Evolutionary conservation across 2,888 invertebrate genomes (phyloP).

Genomic region (Epistrophella euchroma): DNA sequence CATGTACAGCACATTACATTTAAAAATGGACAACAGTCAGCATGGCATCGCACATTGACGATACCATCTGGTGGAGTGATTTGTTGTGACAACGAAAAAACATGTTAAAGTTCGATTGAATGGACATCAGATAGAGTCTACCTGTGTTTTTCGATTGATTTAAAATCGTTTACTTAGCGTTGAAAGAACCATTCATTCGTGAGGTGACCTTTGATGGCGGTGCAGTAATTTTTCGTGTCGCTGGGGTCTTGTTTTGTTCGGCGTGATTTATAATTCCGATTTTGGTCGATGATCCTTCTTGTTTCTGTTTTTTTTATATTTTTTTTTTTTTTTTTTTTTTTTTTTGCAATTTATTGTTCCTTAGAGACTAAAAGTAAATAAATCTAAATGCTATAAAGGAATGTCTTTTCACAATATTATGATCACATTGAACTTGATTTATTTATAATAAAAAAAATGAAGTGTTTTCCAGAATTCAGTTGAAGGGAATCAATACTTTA

Average conservation of each 20-base stretch:
- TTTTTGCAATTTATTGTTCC: conserved; percentile 52
- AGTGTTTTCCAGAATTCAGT: background rate
- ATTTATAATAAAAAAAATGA: conserved; percentile 2
- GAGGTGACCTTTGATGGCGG: conserved; percentile 65
- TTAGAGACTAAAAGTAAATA: conserved; percentile 57
- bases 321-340: background rate
- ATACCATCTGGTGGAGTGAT: conserved; percentile 64
- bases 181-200: conserved; percentile 43
- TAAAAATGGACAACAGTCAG: conserved; percentile 45
- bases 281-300: conserved; percentile 54
- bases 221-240: conserved; percentile 51
- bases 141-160: conserved; percentile 64
- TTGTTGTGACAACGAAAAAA: conserved; percentile 68
- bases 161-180: conserved; percentile 67
- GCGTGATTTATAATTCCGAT: conserved; percentile 70
- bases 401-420: conserved; percentile 15
- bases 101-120: conserved; percentile 67
- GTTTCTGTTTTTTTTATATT: background rate
- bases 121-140: conserved; percentile 45
- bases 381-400: conserved; percentile 25
- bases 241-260: conserved; percentile 8
- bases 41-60: conserved; percentile 35
- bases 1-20: conserved; percentile 46
- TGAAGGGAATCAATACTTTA: background rate
- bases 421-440: conserved; percentile 50